Percentiles rank a stretch among this genome's conserved stretches.
Conservation (phyloP, 1,140 invertebrate genomes). For the Zaprionus africanus region DNA sequence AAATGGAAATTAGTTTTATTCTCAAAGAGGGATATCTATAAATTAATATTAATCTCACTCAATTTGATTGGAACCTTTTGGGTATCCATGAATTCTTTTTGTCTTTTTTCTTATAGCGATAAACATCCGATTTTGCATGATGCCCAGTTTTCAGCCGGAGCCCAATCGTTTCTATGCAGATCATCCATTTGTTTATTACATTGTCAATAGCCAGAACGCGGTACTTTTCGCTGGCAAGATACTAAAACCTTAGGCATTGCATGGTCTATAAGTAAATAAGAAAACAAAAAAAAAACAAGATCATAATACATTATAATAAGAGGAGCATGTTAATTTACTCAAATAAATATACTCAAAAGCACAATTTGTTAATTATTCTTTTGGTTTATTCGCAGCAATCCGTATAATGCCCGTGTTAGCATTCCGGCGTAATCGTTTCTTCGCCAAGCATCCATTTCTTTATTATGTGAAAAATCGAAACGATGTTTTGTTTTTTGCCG, state of each 20-base stretch:
- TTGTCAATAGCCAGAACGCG: slow-evolving; percentile 22
- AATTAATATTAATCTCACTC: no score
- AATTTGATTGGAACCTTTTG: neutral
- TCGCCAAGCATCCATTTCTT: slow-evolving; percentile 60
- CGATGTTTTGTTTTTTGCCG: slow-evolving; percentile 53
- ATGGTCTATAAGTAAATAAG: slow-evolving; percentile 12
- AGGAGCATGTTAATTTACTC: slow-evolving; percentile 41
- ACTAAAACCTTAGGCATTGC: slow-evolving; percentile 13
- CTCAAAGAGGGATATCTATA: no score
- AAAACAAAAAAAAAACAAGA: no score
- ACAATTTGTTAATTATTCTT: slow-evolving; percentile 9
- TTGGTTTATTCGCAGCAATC: slow-evolving; percentile 47
- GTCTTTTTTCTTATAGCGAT: slow-evolving; percentile 21
- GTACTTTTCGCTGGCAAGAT: slow-evolving; percentile 52
- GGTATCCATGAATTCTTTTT: neutral
- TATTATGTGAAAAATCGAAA: slow-evolving; percentile 48
- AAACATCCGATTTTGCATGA: slow-evolving; percentile 28
- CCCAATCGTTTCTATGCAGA: slow-evolving; percentile 43
- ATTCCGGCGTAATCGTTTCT: slow-evolving; percentile 52
- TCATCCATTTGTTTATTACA: slow-evolving; percentile 60
- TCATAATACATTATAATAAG: slow-evolving; percentile 16
- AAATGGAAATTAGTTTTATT: no score
- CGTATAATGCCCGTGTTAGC: slow-evolving; percentile 61
- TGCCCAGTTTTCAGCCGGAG: slow-evolving; percentile 49
- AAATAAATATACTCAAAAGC: slow-evolving; percentile 9